Evolutionary conservation across 1,140 invertebrate species (phyloP), one percentile per base, ranked within the genome.

Genomic region (Cherax quadricarinatus): DNA sequence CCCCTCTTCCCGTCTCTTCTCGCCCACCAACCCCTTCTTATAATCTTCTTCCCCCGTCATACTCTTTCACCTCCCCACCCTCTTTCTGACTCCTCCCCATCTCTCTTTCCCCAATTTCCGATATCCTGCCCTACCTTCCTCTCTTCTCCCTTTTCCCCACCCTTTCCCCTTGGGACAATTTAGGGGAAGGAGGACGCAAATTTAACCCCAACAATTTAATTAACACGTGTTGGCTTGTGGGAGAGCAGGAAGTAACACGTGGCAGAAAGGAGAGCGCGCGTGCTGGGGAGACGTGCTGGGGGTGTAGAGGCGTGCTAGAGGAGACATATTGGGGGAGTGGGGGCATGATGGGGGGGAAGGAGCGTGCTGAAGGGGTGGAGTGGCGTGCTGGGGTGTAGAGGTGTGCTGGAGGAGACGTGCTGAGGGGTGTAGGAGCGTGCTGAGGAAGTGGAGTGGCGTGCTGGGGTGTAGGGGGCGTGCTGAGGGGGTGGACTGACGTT

Each of bases 201-300:
- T 80, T 88, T 81, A 30, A 81, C 51, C 78, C 78, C 30, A 41
- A 41, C 41, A 80, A 82, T 88, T 88, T 88, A 88, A 88, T 88
- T 88, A 81, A 81, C 87, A 88, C 53, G 87, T 88, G 78, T 51
- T 49, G 24, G 30, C 12, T 2, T 41, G 30, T 41, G 30, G 30
- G 60, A 41, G 78, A 9, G 78, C 60, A 60, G 48, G 75, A 24
- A 16, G 53, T 24, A 51, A 21, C 78, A 62, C 78, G 87, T 88
- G 87, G 75, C 78, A 21, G 66, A 1, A 48, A 49, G 66, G 21
- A n/a, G 48, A 21, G 84, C 41, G 6, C 53, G 5, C 16, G 41
- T 30, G 83, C 6, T 85, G 41, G 21, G 51, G 21, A 30, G 16
- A 9, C 21, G 49, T 4, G 49, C 12, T 60, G 57, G 16, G 57